Percentiles rank a stretch among this genome's conserved stretches.
These are phyloP conservation scores for Scolopax bukidnonensis DNA, from an alignment of 2,797 vertebrate genomes.

Conservation along the genomic window DNA sequence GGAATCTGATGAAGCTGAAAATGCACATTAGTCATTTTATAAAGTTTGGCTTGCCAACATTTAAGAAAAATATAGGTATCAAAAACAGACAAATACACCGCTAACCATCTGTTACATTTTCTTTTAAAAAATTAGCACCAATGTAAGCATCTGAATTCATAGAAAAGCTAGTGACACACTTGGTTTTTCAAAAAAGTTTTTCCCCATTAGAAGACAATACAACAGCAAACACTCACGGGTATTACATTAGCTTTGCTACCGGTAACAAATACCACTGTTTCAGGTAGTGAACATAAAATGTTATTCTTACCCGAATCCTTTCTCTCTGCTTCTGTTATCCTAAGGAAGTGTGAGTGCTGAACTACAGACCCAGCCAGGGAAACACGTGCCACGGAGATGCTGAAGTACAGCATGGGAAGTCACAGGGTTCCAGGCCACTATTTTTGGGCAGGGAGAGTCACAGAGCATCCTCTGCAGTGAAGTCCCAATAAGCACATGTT, in stretches of 20 bases:
- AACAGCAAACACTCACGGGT: neutral
- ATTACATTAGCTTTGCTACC: neutral
- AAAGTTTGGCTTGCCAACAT: conserved; percentile 51
- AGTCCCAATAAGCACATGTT: neutral
- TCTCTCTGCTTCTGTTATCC: neutral
- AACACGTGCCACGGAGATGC: neutral
- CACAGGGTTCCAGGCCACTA: neutral
- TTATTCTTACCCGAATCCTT: neutral
- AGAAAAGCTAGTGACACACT: conserved; percentile 56
- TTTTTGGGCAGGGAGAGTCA: neutral
- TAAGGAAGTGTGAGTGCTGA: neutral
- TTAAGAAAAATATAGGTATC: conserved; percentile 71
- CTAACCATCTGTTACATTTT: conserved; percentile 57
- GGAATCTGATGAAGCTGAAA: conserved; percentile 44
- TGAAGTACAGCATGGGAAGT: fast-evolving
- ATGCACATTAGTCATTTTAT: conserved; percentile 29
- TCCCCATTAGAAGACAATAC: neutral
- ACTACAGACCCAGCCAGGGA: neutral
- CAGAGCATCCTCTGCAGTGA: neutral
- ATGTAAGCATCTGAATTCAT: conserved; percentile 64
- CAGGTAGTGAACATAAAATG: neutral
- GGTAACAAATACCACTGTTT: neutral
- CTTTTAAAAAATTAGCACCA: conserved; percentile 72
- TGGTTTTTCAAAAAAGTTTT: conserved; percentile 12
- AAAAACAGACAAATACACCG: conserved; percentile 62